A percentile compares a stretch with the other conserved stretches of the same genome.
phyloP scores from a whole-genome alignment of 2,797 vertebrate species.

The Tangara arthus region DNA sequence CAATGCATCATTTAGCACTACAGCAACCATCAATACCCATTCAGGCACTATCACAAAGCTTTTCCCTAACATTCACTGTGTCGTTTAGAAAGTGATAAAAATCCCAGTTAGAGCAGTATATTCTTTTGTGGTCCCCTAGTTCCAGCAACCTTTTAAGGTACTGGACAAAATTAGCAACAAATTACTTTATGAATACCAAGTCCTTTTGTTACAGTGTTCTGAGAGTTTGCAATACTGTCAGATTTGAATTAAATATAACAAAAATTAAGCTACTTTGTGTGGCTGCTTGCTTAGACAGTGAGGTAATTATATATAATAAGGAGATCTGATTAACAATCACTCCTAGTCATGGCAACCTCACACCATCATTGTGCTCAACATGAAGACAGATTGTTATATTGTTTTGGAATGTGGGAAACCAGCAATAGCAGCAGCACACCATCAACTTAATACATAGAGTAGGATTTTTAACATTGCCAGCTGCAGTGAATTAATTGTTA shows the following conservation, averaged over 20 bases:
- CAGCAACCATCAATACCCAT: conserved; percentile 69
- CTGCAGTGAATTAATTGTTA: conserved; percentile 2
- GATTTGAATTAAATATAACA: conserved; percentile 68
- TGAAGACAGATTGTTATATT: conserved; percentile 35
- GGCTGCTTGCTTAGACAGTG: conserved; percentile 71
- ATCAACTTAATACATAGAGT: neutral
- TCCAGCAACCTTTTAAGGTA: conserved; percentile 68
- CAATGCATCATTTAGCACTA: conserved; percentile 50
- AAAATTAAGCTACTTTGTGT: conserved; percentile 65
- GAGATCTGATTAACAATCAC: conserved; percentile 50
- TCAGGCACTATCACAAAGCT: conserved; percentile 66
- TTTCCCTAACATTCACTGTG: conserved; percentile 70
- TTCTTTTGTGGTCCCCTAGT: conserved; percentile 68
- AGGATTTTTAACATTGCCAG: conserved; percentile 20
- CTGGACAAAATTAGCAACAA: conserved; percentile 61
- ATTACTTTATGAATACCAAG: conserved; percentile 63
- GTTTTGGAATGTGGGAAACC: conserved; percentile 56
- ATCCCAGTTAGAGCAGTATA: conserved; percentile 64
- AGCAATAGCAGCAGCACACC: conserved; percentile 25
- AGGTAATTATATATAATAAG: conserved; percentile 64
- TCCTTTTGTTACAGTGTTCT: conserved; percentile 58
- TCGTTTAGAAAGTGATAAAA: conserved; percentile 75
- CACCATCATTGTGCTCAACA: conserved; percentile 27
- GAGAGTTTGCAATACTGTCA: conserved; percentile 52
- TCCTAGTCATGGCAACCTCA: conserved; percentile 54